Evolutionary conservation across 2,888 invertebrate species (phyloP).

Genomic region (Colletes collaris): DNA sequence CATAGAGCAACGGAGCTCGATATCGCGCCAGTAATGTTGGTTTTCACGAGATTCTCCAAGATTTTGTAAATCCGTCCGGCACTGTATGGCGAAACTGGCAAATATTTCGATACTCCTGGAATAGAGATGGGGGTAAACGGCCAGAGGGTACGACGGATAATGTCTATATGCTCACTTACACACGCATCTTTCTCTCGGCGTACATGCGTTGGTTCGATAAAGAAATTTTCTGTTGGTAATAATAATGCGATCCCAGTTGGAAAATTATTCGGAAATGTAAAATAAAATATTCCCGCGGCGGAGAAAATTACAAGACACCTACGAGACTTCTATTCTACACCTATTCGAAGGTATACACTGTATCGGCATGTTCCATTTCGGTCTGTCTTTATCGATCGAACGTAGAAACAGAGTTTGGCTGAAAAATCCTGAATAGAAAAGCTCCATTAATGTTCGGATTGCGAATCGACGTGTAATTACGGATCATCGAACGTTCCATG

Average conservation of each 20-base stretch:
- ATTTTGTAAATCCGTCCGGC: conserved; percentile 16
- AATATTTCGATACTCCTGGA: conserved; percentile 60
- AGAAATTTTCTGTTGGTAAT: conserved; percentile 10
- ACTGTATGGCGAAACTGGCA: conserved; percentile 31
- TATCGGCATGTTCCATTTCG: too few relatives aligned
- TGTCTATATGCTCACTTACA: conserved; percentile 61
- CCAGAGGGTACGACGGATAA: conserved; percentile 56
- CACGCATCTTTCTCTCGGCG: conserved; percentile 23
- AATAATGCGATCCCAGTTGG: background rate
- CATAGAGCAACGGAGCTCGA: conserved; percentile 2
- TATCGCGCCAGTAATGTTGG: background rate
- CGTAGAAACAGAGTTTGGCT: too few relatives aligned
- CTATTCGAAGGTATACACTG: too few relatives aligned
- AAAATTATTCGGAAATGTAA: background rate
- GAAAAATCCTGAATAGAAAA: too few relatives aligned
- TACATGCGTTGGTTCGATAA: conserved; percentile 21
- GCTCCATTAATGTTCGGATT: too few relatives aligned
- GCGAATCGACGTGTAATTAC: background rate
- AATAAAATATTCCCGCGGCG: too few relatives aligned
- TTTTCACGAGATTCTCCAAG: background rate
- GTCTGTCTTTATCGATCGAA: too few relatives aligned
- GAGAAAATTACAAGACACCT: too few relatives aligned
- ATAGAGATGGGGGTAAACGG: conserved; percentile 54
- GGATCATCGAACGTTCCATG: conserved; percentile 5
- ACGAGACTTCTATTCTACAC: too few relatives aligned